Evolutionary conservation across 1,140 invertebrate species (phyloP).

Genomic region (Antheraea mylitta): DNA sequence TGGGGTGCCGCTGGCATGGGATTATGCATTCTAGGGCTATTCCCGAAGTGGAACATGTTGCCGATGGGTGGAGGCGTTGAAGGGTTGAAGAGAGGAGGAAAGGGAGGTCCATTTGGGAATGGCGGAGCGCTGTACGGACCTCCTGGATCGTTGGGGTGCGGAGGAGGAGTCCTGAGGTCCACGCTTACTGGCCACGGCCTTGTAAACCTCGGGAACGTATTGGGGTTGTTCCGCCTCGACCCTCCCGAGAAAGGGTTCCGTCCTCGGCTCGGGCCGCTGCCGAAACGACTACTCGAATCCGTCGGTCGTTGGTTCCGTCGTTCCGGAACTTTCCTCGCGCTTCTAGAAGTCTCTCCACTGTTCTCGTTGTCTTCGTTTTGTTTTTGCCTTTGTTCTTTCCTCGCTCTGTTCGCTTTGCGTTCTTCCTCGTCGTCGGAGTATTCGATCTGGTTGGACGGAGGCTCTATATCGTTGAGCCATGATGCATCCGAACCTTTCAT

Average conservation of each 20-base stretch:
- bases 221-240: conserved; percentile 40
- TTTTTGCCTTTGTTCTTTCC: conserved; percentile 53
- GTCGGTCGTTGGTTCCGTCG: conserved; percentile 53
- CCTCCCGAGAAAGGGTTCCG: conserved; percentile 43
- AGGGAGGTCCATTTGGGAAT: conserved; percentile 18
- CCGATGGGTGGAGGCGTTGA: conserved; percentile 35
- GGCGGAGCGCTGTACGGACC: conserved; percentile 33
- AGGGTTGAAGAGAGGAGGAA: conserved; percentile 20
- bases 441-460: conserved; percentile 84
- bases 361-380: conserved; percentile 32
- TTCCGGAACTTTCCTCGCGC: conserved; percentile 39
- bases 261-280: conserved; percentile 52
- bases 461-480: conserved; percentile 91
- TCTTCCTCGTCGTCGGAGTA: conserved; percentile 96
- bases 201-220: conserved; percentile 32
- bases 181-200: conserved; percentile 35
- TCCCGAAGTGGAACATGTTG: conserved; percentile 46
- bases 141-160: conserved; percentile 35
- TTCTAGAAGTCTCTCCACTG: conserved; percentile 54
- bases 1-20: conserved; percentile 36
- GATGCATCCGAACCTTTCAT: conserved; percentile 90
- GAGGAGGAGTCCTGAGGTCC: conserved; percentile 45
- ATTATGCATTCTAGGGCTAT: conserved; percentile 33
- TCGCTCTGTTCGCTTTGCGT: conserved; percentile 69
- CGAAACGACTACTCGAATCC: conserved; percentile 62